Evolutionary conservation across 2,113 vertebrate species (phyloP), one percentile per base, ranked within the genome.

Genomic region (Notarius quadriscutis): DNA sequence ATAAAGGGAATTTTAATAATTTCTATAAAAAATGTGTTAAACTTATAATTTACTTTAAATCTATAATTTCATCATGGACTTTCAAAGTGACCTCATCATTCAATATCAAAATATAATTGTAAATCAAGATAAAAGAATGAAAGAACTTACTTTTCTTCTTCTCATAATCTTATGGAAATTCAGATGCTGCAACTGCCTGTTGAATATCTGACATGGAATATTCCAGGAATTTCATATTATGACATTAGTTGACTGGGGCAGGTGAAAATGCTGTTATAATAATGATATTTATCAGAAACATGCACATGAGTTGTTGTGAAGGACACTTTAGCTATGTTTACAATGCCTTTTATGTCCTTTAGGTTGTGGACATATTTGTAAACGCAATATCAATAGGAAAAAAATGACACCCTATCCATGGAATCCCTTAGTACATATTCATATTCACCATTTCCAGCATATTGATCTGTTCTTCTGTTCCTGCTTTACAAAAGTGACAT

Each of bases 401-500:
- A n/a, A 67, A 67, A 67, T 27, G 11, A 27, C 60, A 62, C 60
- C 20, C 60, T 22, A 62, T 7, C 25, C 7, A 22, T 62, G 60
- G 60, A 62, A 62, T 62, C 60, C 22, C 62, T 22, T 22, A 25
- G 8, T 25, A 25, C 57, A 58, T 17, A 63, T 63, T 41, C 41
- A 41, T 41, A 41, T 41, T 41, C 41, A 41, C 41, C 41, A 41
- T 72, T 77, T 53, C 48, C 50, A 14, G 48, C 79, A 81, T n/a
- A 2, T 14, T 79, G 77, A 30, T 15, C 22, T 51, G 74, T 77
- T 51, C 50, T 53, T 77, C 48, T 51, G 74, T 77, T 77, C 5
- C 74, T 77, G 74, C 48, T 77, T 51, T n/a, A 51, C 74, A n/a
- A 53, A 51, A 77, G 74, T n/a, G 48, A 51, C 72, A 75, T 75